Base-by-base conservation (phyloP, 2,888 invertebrate species). In the Yponomeuta malinellus region DNA sequence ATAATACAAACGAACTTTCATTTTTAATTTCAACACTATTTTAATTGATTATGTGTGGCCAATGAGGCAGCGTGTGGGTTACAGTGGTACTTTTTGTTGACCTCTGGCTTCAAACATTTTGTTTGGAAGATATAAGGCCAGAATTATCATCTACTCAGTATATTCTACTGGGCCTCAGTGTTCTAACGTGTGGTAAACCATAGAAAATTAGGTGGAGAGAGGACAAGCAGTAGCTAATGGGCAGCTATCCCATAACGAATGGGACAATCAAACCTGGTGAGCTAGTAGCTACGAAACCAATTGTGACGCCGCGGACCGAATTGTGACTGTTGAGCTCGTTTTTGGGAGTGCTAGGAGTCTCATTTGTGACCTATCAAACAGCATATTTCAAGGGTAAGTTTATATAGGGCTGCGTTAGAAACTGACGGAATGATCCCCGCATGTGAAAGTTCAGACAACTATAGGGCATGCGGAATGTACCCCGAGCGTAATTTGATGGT, bases 201-300 rank as follows among this genome's bases (percentile, higher is more conserved):
- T 86, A 85, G 82, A 83, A 77, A 89, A 89, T 89, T 79, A 74
- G 78, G 79, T 79, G 79, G 78, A 76, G 78, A 81, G 83, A 81
- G 68, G 79, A 80, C 80, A 78, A 80, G 80, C 82, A 75, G 79
- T 77, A 75, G 76, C 77, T 77, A 86, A 88, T 88, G 82, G 82
- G 33, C 68, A 79, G 86, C 84, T 86, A 87, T 84, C 76, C 87
- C 86, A 85, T 87, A 85, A 81, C 89, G 85, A 90, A 87, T 86
- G 82, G 77, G 78, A 84, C 81, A 83, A 85, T 85, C 83, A 80
- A 75, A 76, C 75, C 77, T 74, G 52, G 31, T 59, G 52, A 59
- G 52, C 71, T 43, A 75, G 74, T 76, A 77, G 77, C 63, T 15
- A 70, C 78, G 80, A 82, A 83, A 84, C 83, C 79, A 84, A 85